Evolutionary conservation across 2,888 invertebrate species (phyloP).

Genomic region (Heliconius sara): DNA sequence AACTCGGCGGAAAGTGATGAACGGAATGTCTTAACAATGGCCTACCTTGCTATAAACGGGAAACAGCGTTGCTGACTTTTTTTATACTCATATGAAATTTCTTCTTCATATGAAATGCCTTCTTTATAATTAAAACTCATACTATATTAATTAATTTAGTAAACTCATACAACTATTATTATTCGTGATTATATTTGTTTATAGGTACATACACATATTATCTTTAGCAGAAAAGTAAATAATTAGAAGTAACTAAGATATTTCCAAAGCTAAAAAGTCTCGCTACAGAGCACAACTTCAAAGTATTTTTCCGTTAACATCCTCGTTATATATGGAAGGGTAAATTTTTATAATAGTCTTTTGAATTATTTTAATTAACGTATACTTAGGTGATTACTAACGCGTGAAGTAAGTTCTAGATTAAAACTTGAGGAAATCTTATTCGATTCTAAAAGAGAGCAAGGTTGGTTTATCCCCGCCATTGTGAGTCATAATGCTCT

Average conservation of each 20-base stretch:
- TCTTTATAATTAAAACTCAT: neutral
- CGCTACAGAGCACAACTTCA: neutral
- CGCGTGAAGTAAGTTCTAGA: neutral
- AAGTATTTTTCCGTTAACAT: neutral
- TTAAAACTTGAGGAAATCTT: neutral
- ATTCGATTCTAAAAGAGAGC: conserved; percentile 32
- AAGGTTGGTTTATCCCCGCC: conserved; percentile 37
- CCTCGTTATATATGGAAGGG: neutral
- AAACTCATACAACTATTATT: neutral
- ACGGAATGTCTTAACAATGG: too few species aligned
- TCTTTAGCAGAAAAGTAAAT: neutral
- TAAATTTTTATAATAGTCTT: neutral
- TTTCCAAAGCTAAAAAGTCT: neutral
- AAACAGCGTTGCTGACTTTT: too few species aligned
- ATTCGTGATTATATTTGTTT: too few species aligned
- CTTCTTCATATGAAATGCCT: neutral
- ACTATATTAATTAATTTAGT: neutral
- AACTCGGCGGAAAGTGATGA: too few species aligned
- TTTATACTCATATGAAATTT: neutral
- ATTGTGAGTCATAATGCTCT: conserved; percentile 51
- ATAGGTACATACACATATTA: neutral
- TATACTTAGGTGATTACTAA: neutral
- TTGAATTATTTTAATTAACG: neutral
- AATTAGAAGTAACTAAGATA: neutral
- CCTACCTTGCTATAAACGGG: too few species aligned